Conservation (phyloP, 2,888 invertebrate species). For the Orchesella flavescens region DNA sequence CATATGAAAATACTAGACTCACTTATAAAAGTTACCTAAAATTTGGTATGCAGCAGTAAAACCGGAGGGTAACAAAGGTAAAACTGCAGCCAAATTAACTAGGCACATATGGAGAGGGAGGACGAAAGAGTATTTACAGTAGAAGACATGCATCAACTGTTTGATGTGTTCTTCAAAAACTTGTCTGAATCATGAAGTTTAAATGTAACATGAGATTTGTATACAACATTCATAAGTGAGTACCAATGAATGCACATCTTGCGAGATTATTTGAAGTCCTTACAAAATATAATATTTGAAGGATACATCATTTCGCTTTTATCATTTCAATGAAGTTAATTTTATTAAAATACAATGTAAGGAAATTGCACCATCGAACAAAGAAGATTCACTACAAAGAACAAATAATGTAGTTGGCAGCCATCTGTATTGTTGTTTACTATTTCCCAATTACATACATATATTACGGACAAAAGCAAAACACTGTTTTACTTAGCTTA, state of each 20-base stretch:
- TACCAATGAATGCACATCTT: background rate
- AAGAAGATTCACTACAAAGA: background rate
- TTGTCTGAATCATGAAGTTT: too few species aligned
- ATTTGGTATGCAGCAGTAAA: background rate
- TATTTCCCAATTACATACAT: background rate
- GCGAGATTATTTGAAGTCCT: background rate
- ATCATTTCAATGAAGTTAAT: conserved; percentile 13
- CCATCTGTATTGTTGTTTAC: too few species aligned
- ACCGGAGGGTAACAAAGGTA: background rate
- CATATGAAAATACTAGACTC: background rate
- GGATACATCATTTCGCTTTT: background rate
- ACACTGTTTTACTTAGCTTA: too few species aligned
- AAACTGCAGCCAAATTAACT: conserved; percentile 9
- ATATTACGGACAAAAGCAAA: too few species aligned
- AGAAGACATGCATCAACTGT: background rate
- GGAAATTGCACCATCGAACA: conserved; percentile 24
- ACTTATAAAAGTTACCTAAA: background rate
- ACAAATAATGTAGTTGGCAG: background rate
- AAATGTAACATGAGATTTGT: too few species aligned
- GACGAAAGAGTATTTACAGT: background rate
- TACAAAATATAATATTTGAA: too few species aligned
- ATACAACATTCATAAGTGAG: background rate
- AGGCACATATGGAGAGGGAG: background rate
- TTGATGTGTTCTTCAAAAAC: background rate
- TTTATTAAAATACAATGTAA: conserved; percentile 4